Evolutionary conservation across 2,797 vertebrate species (phyloP), one percentile per base, ranked within the genome.

Genomic region (Periparus ater): DNA sequence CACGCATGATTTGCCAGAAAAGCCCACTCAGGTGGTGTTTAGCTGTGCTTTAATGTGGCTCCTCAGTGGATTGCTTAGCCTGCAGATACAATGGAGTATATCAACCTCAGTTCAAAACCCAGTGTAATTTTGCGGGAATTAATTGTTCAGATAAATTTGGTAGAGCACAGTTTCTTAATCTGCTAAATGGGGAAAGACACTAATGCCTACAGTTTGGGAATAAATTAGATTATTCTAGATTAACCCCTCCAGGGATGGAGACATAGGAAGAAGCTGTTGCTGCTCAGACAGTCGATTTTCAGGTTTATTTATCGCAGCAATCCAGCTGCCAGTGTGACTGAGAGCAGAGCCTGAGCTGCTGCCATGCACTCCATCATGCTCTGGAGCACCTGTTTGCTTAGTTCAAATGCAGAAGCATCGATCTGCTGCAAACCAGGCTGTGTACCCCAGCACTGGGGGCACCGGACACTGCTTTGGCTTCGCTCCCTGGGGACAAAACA

Each of bases 181-280:
- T 90, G 67, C 85, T 91, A 51, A 89, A 88, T 86, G 89, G 72
- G 58, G 74, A 73, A 63, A 78, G 93, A 75, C 82, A 72, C 44
- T 6, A 29, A 76, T 91, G 76, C 79, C 62, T 85, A 82, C 62
- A 78, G 45, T 96, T 94, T 91, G 82, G 73, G 85, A 85, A 84
- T 89, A 94, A 94, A 93, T 92, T 83, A 66, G 82, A 88, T 94
- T 83, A 87, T 15, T 88, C 75, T 85, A 86, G 85, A 91, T 96
- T 94, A 89, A 94, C 89, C 84, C 94, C 93, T 95, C 84, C 51
- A 14, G 91, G 61, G 36, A 42, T 73, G 82, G 60, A 85, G 82
- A 66, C 40, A 58, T 58, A 36, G 44, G 72, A 89, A 25, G 85
- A 92, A 50, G 40, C 79, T 79, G 38, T 45, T 88, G 72, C 65